These are phyloP conservation scores for Drosophila aldrichi DNA, from an alignment of 2,888 invertebrate genomes.

Conservation along the genomic window DNA sequence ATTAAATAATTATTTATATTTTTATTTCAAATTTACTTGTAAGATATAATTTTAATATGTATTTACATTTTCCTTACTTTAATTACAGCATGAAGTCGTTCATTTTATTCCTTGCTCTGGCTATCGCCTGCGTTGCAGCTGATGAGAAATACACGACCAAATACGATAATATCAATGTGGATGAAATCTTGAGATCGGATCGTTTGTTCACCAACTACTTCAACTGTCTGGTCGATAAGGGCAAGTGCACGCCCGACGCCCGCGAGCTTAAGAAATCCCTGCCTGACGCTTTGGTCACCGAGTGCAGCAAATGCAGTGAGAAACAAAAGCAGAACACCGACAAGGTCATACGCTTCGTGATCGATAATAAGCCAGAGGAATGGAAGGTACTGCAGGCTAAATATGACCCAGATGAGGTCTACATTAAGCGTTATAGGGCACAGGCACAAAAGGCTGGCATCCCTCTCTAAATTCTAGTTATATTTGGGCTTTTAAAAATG, in stretches of 20 bases:
- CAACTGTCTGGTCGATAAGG: conserved; percentile 88
- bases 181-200: conserved; percentile 88
- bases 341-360: conserved; percentile 88
- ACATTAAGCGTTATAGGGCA: conserved; percentile 88
- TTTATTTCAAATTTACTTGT: not conserved
- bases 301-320: conserved; percentile 89
- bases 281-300: conserved; percentile 90
- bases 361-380: conserved; percentile 88
- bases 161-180: conserved; percentile 89
- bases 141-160: conserved; percentile 88
- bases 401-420: conserved; percentile 89
- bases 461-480: conserved; percentile 60
- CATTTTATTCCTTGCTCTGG: conserved; percentile 65
- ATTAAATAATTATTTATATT: not conserved
- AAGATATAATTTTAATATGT: not conserved
- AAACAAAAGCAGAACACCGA: conserved; percentile 88
- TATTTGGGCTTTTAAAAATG: not conserved
- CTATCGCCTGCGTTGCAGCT: conserved; percentile 84
- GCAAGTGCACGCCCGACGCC: conserved; percentile 89
- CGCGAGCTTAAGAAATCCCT: conserved; percentile 89
- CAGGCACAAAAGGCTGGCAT: conserved; percentile 87
- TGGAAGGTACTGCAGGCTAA: conserved; percentile 89
- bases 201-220: conserved; percentile 88
- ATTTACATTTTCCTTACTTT: not conserved
- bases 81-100: conserved; percentile 63